Evolutionary conservation across 2,888 invertebrate species (phyloP).

Genomic region (Spisula subtruncata): DNA sequence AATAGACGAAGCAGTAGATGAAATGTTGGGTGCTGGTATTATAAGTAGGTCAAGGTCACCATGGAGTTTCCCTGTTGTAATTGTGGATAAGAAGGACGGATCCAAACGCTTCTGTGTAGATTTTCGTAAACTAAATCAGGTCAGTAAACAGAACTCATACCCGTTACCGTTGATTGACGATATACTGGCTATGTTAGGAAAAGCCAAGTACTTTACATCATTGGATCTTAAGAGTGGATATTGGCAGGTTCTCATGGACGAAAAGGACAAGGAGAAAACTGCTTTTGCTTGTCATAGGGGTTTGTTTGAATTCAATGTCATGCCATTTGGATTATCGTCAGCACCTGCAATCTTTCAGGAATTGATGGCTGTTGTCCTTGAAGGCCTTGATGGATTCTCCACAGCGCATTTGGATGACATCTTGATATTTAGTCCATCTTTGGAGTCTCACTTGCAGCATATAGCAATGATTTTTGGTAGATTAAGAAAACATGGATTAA

Average conservation of each 20-base stretch:
- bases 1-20: slow-evolving; percentile 60
- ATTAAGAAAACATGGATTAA: slow-evolving; percentile 30
- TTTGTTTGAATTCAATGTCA: slow-evolving; percentile 59
- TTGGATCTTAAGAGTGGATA: slow-evolving; percentile 57
- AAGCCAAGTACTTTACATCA: slow-evolving; percentile 51
- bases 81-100: slow-evolving; percentile 51
- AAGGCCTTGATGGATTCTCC: slow-evolving; percentile 57
- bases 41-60: slow-evolving; percentile 34
- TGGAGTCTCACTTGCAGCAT: slow-evolving; percentile 32
- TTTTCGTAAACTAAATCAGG: slow-evolving; percentile 37
- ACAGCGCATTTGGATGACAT: slow-evolving; percentile 50
- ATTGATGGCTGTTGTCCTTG: slow-evolving; percentile 56
- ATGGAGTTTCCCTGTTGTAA: slow-evolving; percentile 27
- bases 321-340: slow-evolving; percentile 57
- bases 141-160: slow-evolving; percentile 49
- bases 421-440: slow-evolving; percentile 32
- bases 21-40: slow-evolving; percentile 53
- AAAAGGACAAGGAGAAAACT: slow-evolving; percentile 55
- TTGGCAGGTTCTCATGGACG: slow-evolving; percentile 59
- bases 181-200: slow-evolving; percentile 47
- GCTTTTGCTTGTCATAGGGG: slow-evolving; percentile 57
- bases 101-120: slow-evolving; percentile 56
- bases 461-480: slow-evolving; percentile 20
- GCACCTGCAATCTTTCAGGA: slow-evolving; percentile 58
- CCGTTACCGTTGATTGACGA: slow-evolving; percentile 59